Percentiles rank a stretch among this genome's conserved stretches.
Evolutionary conservation across 2,113 vertebrate genomes (phyloP).

Genomic region (Alexandromys fortis): DNA sequence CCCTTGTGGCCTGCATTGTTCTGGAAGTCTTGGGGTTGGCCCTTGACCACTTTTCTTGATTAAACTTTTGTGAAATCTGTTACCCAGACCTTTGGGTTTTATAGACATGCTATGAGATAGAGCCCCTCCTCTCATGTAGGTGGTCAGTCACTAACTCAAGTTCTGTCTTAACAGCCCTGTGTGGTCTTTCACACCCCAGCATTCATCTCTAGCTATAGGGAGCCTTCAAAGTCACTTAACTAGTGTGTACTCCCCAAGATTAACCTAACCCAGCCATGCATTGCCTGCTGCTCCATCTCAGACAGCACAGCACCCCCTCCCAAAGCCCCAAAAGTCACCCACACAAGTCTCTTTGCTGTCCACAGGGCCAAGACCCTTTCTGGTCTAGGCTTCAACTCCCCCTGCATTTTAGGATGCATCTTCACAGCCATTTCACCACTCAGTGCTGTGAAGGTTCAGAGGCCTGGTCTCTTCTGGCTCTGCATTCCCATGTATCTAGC

Average conservation of each 20-base stretch:
- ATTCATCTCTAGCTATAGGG: background rate
- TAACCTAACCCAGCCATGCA: background rate
- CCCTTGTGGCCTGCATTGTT: fast-evolving
- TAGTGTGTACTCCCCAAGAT: background rate
- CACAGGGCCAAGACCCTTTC: background rate
- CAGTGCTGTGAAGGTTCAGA: fast-evolving
- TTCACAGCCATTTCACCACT: fast-evolving
- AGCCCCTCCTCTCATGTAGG: background rate
- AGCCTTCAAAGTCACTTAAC: background rate
- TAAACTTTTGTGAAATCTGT: background rate
- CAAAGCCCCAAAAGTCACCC: background rate
- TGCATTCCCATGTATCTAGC: background rate
- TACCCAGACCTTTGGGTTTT: background rate
- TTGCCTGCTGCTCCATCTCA: background rate
- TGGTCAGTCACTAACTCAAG: background rate
- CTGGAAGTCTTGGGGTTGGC: background rate
- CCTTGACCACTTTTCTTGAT: background rate
- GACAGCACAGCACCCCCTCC: fast-evolving
- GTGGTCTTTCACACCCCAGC: fast-evolving
- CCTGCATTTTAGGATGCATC: background rate
- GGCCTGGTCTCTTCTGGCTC: background rate
- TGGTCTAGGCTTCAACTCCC: background rate
- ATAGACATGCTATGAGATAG: no score
- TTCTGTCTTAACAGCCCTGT: fast-evolving
- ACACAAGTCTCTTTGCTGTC: fast-evolving